Percentiles rank a stretch among this genome's conserved stretches.
Evolutionary conservation across 2,888 invertebrate genomes (phyloP).

Genomic region (Melanophora roralis): DNA sequence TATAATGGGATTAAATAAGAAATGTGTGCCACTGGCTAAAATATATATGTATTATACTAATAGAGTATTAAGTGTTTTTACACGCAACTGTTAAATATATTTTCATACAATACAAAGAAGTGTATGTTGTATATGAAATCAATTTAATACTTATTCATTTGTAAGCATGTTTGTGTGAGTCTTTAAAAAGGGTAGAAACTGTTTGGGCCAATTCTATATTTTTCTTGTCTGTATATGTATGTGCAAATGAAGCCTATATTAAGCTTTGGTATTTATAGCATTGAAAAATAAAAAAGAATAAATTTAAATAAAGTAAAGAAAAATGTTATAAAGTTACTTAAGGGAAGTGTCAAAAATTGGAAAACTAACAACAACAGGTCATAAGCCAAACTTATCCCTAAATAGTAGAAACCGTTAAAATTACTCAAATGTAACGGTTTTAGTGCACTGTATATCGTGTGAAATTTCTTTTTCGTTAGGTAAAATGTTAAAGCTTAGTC

Average conservation of each 20-base stretch:
- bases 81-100: constrained; percentile 23
- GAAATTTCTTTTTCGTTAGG: too few species aligned
- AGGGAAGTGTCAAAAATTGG: neutral
- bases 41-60: constrained; percentile 62
- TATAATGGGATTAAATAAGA: constrained; percentile 65
- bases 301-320: constrained; percentile 10
- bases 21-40: constrained; percentile 63
- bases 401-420: neutral
- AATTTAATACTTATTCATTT: neutral
- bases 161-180: neutral
- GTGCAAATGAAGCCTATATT: neutral
- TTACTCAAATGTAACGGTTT: too few species aligned
- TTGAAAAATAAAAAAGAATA: neutral
- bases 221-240: neutral
- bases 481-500: too few species aligned
- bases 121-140: neutral
- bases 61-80: constrained; percentile 37
- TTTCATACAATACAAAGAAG: neutral
- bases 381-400: neutral
- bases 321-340: too few species aligned
- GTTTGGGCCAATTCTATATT: neutral
- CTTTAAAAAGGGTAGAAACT: neutral
- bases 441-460: too few species aligned
- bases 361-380: neutral
- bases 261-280: too few species aligned